These are phyloP conservation scores for Sminthurides bifidus DNA, from an alignment of 1,140 invertebrate genomes.

Conservation along the genomic window DNA sequence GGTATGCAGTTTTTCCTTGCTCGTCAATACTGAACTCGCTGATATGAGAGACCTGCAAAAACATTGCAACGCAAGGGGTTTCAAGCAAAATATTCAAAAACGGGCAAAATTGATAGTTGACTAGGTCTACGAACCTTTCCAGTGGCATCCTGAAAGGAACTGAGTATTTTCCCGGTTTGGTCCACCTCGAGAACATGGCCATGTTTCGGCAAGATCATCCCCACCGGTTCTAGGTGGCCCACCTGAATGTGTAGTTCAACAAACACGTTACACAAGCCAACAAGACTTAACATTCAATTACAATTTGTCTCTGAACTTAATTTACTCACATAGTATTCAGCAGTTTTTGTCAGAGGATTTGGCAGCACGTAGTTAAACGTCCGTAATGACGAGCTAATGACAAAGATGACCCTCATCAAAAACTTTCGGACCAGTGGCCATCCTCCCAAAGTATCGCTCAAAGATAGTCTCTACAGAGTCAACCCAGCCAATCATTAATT, in stretches of 20 bases:
- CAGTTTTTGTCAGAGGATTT: conserved; percentile 22
- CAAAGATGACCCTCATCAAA: conserved; percentile 31
- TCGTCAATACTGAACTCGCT: conserved; percentile 28
- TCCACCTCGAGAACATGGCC: conserved; percentile 43
- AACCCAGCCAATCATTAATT: conserved; percentile 1
- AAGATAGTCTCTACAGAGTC: conserved; percentile 24
- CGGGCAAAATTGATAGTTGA: too few species aligned
- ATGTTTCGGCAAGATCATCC: conserved; percentile 7
- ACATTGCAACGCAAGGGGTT: too few species aligned
- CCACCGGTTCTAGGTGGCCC: conserved; percentile 38
- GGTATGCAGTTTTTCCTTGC: conserved; percentile 41
- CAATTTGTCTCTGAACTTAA: not conserved
- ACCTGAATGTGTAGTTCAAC: conserved; percentile 38
- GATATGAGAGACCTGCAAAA: conserved; percentile 22
- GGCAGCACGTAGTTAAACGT: conserved; percentile 22
- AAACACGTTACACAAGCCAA: not conserved
- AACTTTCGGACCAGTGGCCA: conserved; percentile 37
- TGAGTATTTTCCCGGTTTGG: conserved; percentile 52
- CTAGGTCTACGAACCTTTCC: too few species aligned
- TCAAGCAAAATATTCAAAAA: too few species aligned
- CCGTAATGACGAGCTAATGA: conserved; percentile 25
- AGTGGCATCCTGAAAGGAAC: conserved; percentile 43
- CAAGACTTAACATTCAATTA: not conserved
- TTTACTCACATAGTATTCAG: conserved; percentile 25
- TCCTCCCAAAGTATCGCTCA: conserved; percentile 35